phyloP scores from a whole-genome alignment of 2,888 invertebrate species.

The Zygothrica quintamaculata region DNA sequence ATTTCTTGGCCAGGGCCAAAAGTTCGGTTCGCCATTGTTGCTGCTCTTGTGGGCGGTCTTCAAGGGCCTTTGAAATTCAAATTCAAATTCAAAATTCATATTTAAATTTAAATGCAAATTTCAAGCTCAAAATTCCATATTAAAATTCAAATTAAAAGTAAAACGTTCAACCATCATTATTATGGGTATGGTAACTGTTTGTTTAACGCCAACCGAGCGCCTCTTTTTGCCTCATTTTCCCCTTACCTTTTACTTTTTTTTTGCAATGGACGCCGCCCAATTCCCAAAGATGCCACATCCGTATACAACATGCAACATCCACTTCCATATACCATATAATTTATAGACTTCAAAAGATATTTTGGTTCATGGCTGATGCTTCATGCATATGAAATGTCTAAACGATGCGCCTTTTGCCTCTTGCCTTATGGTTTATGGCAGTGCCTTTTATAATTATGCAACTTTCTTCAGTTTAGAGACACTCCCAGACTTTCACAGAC shows the following conservation, averaged over 20 bases:
- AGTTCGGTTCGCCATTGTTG: conserved; percentile 54
- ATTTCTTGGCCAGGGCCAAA: conserved; percentile 36
- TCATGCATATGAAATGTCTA: conserved; percentile 65
- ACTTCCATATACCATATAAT: conserved; percentile 41
- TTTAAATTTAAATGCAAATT: conserved; percentile 45
- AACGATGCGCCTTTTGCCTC: conserved; percentile 45
- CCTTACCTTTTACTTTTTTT: conserved; percentile 1
- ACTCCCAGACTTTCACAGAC: background rate
- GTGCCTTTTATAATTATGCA: conserved; percentile 77
- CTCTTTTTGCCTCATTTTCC: conserved; percentile 5
- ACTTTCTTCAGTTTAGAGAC: conserved; percentile 56
- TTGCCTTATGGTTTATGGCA: too few species aligned
- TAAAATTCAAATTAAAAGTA: conserved; percentile 47
- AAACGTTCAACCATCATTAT: conserved; percentile 63
- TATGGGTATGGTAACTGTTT: conserved; percentile 56
- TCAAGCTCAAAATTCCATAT: conserved; percentile 22
- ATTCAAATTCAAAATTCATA: conserved; percentile 54
- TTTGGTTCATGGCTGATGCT: conserved; percentile 62
- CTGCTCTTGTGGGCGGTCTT: conserved; percentile 57
- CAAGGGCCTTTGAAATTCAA: conserved; percentile 68
- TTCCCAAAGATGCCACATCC: conserved; percentile 36
- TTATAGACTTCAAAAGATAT: conserved; percentile 65
- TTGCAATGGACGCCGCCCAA: conserved; percentile 57
- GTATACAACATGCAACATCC: conserved; percentile 10
- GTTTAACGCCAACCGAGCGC: conserved; percentile 43